Percentiles rank a stretch among this genome's conserved stretches.
These are phyloP conservation scores for Drosophila flavopinicola DNA, from an alignment of 2,888 invertebrate genomes.

Conservation along the genomic window DNA sequence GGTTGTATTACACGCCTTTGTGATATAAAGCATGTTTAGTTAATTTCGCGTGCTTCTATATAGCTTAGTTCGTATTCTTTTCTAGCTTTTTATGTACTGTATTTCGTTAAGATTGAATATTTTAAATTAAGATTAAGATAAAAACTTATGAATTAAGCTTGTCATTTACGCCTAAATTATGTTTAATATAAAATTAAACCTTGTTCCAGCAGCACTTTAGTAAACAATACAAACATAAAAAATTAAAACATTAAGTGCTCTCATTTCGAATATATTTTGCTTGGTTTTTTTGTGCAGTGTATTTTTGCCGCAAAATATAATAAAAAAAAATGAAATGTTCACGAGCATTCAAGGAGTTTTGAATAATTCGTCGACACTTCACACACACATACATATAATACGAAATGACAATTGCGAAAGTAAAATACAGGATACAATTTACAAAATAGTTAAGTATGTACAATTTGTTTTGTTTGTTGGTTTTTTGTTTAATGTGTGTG, in stretches of 20 bases:
- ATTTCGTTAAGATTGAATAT: slow-evolving; percentile 60
- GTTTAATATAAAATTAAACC: slow-evolving; percentile 70
- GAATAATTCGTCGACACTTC: slow-evolving; percentile 27
- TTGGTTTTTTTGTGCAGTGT: slow-evolving; percentile 40
- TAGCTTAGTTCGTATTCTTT: slow-evolving; percentile 63
- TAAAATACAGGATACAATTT: slow-evolving; percentile 69
- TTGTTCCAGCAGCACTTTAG: slow-evolving; percentile 69
- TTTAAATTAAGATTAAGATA: slow-evolving; percentile 75
- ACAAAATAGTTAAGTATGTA: slow-evolving; percentile 76
- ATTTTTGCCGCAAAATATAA: slow-evolving; percentile 15
- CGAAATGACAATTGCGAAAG: slow-evolving; percentile 63
- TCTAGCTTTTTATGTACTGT: slow-evolving; percentile 53
- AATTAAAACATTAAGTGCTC: slow-evolving; percentile 67
- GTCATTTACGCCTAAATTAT: slow-evolving; percentile 78
- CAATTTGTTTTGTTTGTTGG: slow-evolving; percentile 38
- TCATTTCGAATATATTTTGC: slow-evolving; percentile 22
- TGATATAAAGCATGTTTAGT: slow-evolving; percentile 56
- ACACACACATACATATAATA: slow-evolving; percentile 44
- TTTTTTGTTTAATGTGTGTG: slow-evolving; percentile 9
- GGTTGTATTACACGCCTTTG: slow-evolving; percentile 31
- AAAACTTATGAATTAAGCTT: slow-evolving; percentile 75
- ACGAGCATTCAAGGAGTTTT: slow-evolving; percentile 20
- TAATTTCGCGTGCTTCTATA: slow-evolving; percentile 67
- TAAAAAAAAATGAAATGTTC: slow-evolving; percentile 23
- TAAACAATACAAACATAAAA: slow-evolving; percentile 75